These are phyloP conservation scores for Nyctibius bracteatus DNA, from an alignment of 2,113 vertebrate genomes.

Conservation along the genomic window DNA sequence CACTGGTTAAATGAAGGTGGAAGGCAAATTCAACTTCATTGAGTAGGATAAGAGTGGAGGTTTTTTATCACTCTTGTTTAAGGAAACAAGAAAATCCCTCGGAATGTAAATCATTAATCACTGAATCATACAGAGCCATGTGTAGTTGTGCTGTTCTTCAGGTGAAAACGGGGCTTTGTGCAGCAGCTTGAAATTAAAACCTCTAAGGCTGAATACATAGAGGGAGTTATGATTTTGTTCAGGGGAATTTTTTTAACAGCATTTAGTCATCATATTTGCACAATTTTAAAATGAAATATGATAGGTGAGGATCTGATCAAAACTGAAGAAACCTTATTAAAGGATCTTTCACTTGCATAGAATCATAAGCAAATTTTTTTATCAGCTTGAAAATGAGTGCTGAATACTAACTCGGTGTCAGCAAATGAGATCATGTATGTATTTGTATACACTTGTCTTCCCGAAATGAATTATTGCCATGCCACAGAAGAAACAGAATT, in stretches of 20 bases:
- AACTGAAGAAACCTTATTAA: not conserved
- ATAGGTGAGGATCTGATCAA: accelerated
- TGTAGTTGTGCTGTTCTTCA: not conserved
- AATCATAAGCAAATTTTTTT: not conserved
- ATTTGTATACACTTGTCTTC: not conserved
- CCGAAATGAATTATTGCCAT: not conserved
- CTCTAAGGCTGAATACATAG: not conserved
- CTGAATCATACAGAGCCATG: not conserved
- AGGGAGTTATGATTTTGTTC: not conserved
- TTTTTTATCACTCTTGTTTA: not conserved
- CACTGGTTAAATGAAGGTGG: accelerated
- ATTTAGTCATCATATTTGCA: accelerated
- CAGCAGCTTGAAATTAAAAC: not conserved
- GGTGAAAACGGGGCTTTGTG: not conserved
- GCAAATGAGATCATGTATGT: not conserved
- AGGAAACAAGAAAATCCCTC: not conserved
- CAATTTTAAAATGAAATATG: accelerated
- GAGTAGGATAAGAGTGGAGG: accelerated
- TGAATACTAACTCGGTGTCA: not conserved
- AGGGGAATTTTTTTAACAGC: not conserved
- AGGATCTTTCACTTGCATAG: not conserved
- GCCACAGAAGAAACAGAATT: not conserved
- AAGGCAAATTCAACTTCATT: not conserved
- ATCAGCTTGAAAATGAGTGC: not conserved
- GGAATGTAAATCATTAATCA: not conserved